Evolutionary conservation across 2,113 vertebrate species (phyloP), one percentile per base, ranked within the genome.

Genomic region (Probosciger aterrimus): DNA sequence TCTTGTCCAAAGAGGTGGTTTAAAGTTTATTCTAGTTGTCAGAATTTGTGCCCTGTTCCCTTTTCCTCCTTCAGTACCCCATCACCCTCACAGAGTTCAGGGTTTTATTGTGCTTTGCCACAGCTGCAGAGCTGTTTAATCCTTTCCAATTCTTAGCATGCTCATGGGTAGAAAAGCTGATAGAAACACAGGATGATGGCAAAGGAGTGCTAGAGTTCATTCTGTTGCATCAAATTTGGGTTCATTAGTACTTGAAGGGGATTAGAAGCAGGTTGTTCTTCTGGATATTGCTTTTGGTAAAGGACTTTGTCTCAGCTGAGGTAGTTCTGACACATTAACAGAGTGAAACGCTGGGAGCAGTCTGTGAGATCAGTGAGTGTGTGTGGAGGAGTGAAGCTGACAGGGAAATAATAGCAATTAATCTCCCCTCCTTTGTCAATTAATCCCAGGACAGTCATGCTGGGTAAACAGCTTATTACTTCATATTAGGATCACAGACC

Each of bases 401-500:
- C 97, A 96, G 92, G 92, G 90, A 94, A 96, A 96, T 97, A 97
- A 97, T 95, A 94, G 95, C 96, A 94, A 95, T 97, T 97, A 97
- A 98, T 98, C 96, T 96, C 93, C 93, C 74, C 93, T 97, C 96
- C 97, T 97, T 96, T 96, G 97, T 93, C 95, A 97, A 97, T 98
- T 97, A 96, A 97, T 97, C 93, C 94, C 95, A 96, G 94, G 96
- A 96, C 91, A 91, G 92, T 93, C 87, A 88, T 96, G 93, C 92
- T 96, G 95, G 88, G 97, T 97, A 97, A 97, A 98, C 97, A 96
- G 93, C 96, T 98, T 97, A 98, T 98, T 98, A 98, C 94, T 95
- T 95, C 95, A 96, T 97, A 98, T 98, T 97, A 97, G 95, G 96
- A 95, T 96, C 96, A 97, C 97, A 92, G 90, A 97, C 96, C 94